A percentile compares a stretch with the other conserved stretches of the same genome.
Conservation (phyloP, 1,140 invertebrate species). For the Atta cephalotes region DNA sequence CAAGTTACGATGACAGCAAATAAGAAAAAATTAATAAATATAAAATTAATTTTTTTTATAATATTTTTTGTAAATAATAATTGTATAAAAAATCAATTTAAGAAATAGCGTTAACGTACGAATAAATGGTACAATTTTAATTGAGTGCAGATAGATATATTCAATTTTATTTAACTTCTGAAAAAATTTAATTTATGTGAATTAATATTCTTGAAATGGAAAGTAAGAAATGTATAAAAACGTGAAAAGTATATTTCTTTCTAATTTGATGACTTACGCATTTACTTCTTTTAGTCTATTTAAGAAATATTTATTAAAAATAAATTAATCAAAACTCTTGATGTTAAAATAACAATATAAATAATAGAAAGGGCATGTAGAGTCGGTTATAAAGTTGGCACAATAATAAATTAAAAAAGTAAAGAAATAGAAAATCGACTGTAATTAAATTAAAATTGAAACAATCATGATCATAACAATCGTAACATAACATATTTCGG, state of each 20-base stretch:
- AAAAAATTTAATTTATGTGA: conserved; percentile 5
- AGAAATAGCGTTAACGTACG: neutral
- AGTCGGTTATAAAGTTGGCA: no score
- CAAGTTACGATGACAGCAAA: neutral
- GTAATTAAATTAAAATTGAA: no score
- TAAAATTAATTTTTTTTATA: neutral
- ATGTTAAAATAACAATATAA: no score
- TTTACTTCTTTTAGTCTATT: neutral
- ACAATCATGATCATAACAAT: no score
- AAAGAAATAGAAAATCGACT: no score
- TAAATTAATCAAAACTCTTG: no score
- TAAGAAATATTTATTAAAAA: neutral
- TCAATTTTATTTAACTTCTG: neutral
- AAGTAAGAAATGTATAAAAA: neutral
- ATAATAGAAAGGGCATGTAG: no score
- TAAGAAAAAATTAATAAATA: neutral
- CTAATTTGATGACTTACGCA: neutral
- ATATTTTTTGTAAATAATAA: neutral
- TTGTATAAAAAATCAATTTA: neutral
- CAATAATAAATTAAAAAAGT: no score
- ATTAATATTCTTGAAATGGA: neutral
- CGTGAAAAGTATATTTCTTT: no score
- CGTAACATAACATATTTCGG: no score
- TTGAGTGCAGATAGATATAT: neutral
- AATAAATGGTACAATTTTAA: neutral